Percentiles rank a stretch among this genome's conserved stretches.
Conservation (phyloP, 1,140 invertebrate species). For the Drosophila sp. region DNA sequence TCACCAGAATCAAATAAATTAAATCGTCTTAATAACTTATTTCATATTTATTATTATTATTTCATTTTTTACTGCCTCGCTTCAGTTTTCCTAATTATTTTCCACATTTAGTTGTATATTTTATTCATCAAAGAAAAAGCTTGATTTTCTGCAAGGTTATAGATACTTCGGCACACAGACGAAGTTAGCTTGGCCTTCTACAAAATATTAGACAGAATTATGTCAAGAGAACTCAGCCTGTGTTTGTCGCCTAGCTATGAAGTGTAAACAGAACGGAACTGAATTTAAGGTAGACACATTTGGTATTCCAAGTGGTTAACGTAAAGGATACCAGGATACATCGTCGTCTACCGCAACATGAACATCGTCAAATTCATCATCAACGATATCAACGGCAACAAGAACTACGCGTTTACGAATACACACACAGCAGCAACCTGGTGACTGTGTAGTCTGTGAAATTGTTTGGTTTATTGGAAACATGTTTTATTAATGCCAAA, state of each 20-base stretch:
- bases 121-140: too few relatives aligned
- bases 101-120: too few relatives aligned
- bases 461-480: constrained; percentile 33
- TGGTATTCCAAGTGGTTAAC: constrained; percentile 1
- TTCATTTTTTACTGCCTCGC: too few relatives aligned
- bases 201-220: neutral
- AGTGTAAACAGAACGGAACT: neutral
- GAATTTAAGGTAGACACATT: constrained; percentile 12
- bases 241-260: neutral
- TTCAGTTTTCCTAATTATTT: too few relatives aligned
- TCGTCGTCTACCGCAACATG: neutral
- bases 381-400: constrained; percentile 17
- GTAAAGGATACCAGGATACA: too few relatives aligned
- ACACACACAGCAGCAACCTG: constrained; percentile 76
- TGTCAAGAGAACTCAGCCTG: neutral
- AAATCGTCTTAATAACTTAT: too few relatives aligned
- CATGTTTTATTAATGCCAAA: constrained; percentile 46
- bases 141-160: too few relatives aligned
- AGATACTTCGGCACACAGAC: too few relatives aligned
- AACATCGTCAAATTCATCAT: neutral
- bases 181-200: neutral
- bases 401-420: constrained; percentile 55
- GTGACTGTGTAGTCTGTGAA: constrained; percentile 83
- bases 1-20: too few relatives aligned
- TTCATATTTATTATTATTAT: too few relatives aligned